A percentile compares a stretch with the other conserved stretches of the same genome.
These are phyloP conservation scores for Papilio dardanus DNA, from an alignment of 1,140 invertebrate species.

Conservation along the genomic window DNA sequence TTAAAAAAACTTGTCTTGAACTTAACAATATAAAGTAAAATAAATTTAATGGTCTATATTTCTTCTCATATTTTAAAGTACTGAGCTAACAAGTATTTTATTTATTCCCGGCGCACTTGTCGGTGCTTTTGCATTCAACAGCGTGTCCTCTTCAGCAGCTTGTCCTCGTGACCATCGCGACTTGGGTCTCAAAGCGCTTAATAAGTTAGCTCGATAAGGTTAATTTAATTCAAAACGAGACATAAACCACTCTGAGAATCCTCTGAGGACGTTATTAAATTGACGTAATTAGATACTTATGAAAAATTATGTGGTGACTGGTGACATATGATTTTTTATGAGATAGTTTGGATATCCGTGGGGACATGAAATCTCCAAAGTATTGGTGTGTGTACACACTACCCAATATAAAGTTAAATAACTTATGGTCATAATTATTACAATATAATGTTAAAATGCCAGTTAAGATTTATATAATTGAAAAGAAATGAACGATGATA, in stretches of 20 bases:
- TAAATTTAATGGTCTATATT: conserved; percentile 27
- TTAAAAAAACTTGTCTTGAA: background rate
- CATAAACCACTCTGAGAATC: background rate
- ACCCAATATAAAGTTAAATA: no score
- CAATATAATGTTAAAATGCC: no score
- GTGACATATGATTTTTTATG: background rate
- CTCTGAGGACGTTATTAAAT: conserved; percentile 4
- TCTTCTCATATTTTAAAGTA: conserved; percentile 27
- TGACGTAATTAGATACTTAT: background rate
- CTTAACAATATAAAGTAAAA: conserved; percentile 28
- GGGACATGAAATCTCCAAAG: no score
- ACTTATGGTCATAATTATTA: no score
- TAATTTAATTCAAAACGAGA: conserved; percentile 35
- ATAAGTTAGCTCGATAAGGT: conserved; percentile 33
- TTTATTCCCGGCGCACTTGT: conserved; percentile 28
- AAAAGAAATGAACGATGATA: background rate
- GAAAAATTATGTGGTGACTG: background rate
- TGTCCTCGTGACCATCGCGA: conserved; percentile 30
- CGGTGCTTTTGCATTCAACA: conserved; percentile 31
- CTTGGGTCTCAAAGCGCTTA: conserved; percentile 33
- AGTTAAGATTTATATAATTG: background rate
- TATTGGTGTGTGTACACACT: no score
- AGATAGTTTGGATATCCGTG: background rate
- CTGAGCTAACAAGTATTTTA: conserved; percentile 34
- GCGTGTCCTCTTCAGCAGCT: conserved; percentile 29